Conservation (phyloP, 23 tunicate genomes). For the Botrylloides violaceus region DNA sequence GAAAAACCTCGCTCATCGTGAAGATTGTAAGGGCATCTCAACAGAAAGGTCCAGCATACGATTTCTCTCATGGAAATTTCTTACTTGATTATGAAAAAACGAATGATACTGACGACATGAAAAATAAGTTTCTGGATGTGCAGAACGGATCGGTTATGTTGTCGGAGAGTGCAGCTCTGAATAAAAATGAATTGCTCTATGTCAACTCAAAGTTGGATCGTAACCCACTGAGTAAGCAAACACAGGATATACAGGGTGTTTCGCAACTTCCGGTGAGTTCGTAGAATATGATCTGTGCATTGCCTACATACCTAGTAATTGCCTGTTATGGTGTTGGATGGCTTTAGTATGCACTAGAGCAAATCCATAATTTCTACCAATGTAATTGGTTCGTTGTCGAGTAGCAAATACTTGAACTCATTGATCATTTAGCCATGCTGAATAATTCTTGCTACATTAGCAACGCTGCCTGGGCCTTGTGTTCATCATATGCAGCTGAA, state of each 20-base stretch:
- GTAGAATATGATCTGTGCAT: too few species aligned
- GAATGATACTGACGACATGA: background rate
- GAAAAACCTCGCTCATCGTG: slow-evolving; percentile 25
- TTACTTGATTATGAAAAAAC: slow-evolving; percentile 25
- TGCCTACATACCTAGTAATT: too few species aligned
- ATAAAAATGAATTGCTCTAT: slow-evolving; percentile 2
- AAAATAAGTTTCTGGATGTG: background rate
- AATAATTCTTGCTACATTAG: too few species aligned
- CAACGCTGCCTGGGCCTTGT: too few species aligned
- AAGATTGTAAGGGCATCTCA: background rate
- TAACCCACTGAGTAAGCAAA: slow-evolving; percentile 1
- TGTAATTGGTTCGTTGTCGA: too few species aligned
- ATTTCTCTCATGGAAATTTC: slow-evolving; percentile 35
- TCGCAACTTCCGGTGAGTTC: background rate
- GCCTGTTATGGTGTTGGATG: too few species aligned
- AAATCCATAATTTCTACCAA: too few species aligned
- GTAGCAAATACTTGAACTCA: too few species aligned
- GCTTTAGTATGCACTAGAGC: too few species aligned
- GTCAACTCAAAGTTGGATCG: slow-evolving; percentile 1
- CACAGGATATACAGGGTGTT: background rate
- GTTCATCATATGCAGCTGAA: too few species aligned
- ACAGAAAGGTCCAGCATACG: slow-evolving; percentile 16
- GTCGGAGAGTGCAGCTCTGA: slow-evolving; percentile 8
- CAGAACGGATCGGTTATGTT: slow-evolving; percentile 20
- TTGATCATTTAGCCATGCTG: too few species aligned